Evolutionary conservation across 2,888 invertebrate genomes (phyloP).

Genomic region (Tipula helvola): DNA sequence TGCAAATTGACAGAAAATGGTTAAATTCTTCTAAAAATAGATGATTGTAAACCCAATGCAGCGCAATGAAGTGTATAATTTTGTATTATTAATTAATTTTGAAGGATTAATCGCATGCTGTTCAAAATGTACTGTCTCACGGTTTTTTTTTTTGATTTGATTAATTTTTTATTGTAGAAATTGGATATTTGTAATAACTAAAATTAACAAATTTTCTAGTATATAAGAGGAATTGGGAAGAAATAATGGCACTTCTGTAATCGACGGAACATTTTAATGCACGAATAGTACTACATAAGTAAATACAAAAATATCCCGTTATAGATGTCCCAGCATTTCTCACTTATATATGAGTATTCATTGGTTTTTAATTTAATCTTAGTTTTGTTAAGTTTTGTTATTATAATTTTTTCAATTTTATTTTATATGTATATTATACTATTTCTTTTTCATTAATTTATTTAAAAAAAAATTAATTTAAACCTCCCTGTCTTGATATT

Average conservation of each 20-base stretch:
- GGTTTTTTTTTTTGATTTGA: not conserved
- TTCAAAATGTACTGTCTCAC: not conserved
- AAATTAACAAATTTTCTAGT: not conserved
- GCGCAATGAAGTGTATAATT: too few species aligned
- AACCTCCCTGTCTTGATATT: conserved; percentile 5
- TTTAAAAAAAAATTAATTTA: not conserved
- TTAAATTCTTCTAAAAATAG: too few species aligned
- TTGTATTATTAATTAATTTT: too few species aligned
- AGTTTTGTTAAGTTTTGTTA: not conserved
- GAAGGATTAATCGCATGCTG: not conserved
- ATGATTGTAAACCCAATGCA: too few species aligned
- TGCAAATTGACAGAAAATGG: too few species aligned
- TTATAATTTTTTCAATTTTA: not conserved
- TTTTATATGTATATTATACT: not conserved
- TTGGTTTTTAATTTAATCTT: not conserved
- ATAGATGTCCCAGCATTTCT: not conserved
- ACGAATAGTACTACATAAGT: not conserved
- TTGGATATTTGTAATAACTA: not conserved
- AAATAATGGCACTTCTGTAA: not conserved
- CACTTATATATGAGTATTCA: not conserved
- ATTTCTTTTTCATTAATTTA: not conserved
- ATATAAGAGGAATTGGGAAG: not conserved
- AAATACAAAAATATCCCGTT: not conserved
- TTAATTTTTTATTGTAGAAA: not conserved
- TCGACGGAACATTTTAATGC: not conserved